Evolutionary conservation across 2,797 vertebrate genomes (phyloP), one percentile per base, ranked within the genome.

Genomic region (Mallotus villosus): DNA sequence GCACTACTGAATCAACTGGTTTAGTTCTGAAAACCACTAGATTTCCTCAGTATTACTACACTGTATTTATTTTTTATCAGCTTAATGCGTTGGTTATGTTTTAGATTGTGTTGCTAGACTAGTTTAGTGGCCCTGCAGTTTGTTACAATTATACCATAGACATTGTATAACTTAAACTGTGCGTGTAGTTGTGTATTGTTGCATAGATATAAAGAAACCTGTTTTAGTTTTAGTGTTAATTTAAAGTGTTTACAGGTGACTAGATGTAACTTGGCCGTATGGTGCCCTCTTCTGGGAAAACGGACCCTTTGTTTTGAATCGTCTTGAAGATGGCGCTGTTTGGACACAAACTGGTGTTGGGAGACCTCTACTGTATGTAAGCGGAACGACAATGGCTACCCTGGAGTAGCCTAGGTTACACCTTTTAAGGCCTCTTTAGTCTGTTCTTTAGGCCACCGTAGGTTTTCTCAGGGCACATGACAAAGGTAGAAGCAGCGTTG

Each of bases 301-400:
- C 51, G 0, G 19, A n/a, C 19, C 16, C 19, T 55, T 55, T 17
- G 51, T 55, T 55, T 70, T 74, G 71, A 62, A 72, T 70, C 63
- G 65, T 41, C 49, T 58, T 77, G 71, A 72, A 11, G 80, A 83
- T 73, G 25, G 25, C 77, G 87, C 80, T 77, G 84, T 72, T 80
- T 72, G 37, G 63, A 63, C 27, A 71, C 69, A 79, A 46, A 74
- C 73, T 74, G 85, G 82, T 76, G 76, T 81, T 78, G 34, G 70
- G 85, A 75, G 88, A 78, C 89, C 89, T 89, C 91, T 92, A 82
- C 87, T 87, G 92, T 89, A 78, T 49, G 27, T 5, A 62, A 34
- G 16, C 3, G 14, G 5, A n/a, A 73, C 5, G 25, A n/a, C 41
- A 46, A 46, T 14, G 12, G 12, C 41, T 12, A 46, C 41, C 41